Percentiles rank a stretch among this genome's conserved stretches.
These are phyloP conservation scores for Plecotus auritus DNA, from an alignment of 2,113 vertebrate species.

Conservation along the genomic window DNA sequence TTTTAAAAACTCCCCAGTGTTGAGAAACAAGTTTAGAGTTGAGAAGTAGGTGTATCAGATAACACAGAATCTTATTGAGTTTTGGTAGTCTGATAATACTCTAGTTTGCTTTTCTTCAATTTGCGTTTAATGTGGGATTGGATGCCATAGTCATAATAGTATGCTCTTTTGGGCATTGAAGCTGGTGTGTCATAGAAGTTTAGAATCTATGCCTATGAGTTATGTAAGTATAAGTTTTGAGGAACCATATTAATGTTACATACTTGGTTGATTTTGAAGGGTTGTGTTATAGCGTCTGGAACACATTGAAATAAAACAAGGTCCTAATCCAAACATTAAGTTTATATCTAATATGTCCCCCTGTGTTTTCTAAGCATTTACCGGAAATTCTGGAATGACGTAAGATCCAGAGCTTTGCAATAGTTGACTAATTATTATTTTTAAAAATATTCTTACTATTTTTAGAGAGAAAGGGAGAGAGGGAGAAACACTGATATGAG, in stretches of 20 bases:
- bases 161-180: neutral
- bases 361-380: constrained; percentile 29
- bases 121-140: constrained; percentile 14
- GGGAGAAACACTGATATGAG: no score
- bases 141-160: neutral
- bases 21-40: constrained; percentile 22
- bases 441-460: no score
- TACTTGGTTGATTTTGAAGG: constrained; percentile 45
- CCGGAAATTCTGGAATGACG: neutral
- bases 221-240: constrained; percentile 14
- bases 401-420: neutral
- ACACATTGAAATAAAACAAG: constrained; percentile 47
- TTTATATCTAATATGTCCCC: constrained; percentile 21
- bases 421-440: neutral
- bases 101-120: constrained; percentile 20
- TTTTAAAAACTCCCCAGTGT: neutral
- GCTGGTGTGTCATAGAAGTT: neutral
- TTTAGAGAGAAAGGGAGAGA: no score
- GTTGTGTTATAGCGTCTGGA: constrained; percentile 31
- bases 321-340: constrained; percentile 13
- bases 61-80: neutral
- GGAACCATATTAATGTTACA: constrained; percentile 20
- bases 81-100: neutral
- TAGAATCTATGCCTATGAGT: neutral
- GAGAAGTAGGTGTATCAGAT: neutral